Conservation (phyloP, 2,888 invertebrate species). For the Lomographa bimaculata region DNA sequence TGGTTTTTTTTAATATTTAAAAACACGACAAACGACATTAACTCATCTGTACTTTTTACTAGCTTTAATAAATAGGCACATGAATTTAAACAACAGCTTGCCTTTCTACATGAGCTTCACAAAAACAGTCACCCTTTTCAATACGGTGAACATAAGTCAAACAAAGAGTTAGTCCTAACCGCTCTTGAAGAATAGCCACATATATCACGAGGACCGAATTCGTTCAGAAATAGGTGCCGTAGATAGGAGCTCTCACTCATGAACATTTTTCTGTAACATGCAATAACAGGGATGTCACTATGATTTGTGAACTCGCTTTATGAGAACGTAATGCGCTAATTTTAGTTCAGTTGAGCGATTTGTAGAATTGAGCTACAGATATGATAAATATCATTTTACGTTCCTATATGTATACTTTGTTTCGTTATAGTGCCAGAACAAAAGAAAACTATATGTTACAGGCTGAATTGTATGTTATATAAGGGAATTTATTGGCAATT, state of each 20-base stretch:
- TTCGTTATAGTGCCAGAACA: no score
- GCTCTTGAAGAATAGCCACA: constrained; percentile 52
- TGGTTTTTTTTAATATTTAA: no score
- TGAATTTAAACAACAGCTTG: constrained; percentile 4
- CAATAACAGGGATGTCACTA: constrained; percentile 67
- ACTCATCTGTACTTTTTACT: no score
- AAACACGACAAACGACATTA: no score
- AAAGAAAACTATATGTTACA: no score
- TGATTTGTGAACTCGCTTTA: constrained; percentile 55
- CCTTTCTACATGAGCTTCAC: not conserved
- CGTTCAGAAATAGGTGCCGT: constrained; percentile 46
- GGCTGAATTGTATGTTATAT: no score
- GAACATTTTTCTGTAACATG: constrained; percentile 58
- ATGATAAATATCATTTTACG: no score
- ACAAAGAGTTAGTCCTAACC: constrained; percentile 42
- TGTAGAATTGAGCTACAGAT: not conserved
- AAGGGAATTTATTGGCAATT: no score
- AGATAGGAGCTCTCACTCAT: constrained; percentile 37
- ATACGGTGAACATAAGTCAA: constrained; percentile 31
- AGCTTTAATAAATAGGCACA: no score
- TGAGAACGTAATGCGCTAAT: constrained; percentile 26
- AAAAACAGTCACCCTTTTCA: constrained; percentile 25
- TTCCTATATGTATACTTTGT: no score
- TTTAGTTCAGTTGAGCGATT: constrained; percentile 14
- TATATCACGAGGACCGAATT: constrained; percentile 54